Evolutionary conservation across 2,113 vertebrate genomes (phyloP).

Genomic region (Caranx ignobilis): DNA sequence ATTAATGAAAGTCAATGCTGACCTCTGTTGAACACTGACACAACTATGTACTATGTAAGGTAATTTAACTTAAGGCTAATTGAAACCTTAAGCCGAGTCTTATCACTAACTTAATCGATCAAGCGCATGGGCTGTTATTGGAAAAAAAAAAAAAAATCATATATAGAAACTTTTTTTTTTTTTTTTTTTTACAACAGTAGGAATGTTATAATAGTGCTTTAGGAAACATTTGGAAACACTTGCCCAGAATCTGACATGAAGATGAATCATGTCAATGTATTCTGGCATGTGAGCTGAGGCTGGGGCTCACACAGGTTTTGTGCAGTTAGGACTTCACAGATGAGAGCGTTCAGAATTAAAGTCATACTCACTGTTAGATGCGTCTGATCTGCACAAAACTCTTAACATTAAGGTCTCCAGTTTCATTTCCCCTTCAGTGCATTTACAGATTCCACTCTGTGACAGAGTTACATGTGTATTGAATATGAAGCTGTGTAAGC

Average conservation of each 20-base stretch:
- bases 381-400: background rate
- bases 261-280: constrained; percentile 31
- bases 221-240: constrained; percentile 17
- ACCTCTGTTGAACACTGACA: constrained; percentile 2
- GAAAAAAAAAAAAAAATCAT: background rate
- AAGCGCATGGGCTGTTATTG: background rate
- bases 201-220: background rate
- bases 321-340: constrained; percentile 9
- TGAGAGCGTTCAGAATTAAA: background rate
- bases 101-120: background rate
- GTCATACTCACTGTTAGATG: background rate
- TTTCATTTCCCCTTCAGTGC: background rate
- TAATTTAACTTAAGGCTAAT: background rate
- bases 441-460: background rate
- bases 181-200: background rate
- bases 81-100: background rate
- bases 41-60: background rate
- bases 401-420: background rate
- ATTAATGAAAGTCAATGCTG: background rate
- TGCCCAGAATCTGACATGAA: constrained; percentile 42
- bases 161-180: no score
- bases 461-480: background rate
- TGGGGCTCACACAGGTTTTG: background rate
- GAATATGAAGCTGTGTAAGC: background rate
- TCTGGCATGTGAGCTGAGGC: constrained; percentile 12